phyloP scores from a whole-genome alignment of 2,113 vertebrate genomes.

The Haemorhous mexicanus region DNA sequence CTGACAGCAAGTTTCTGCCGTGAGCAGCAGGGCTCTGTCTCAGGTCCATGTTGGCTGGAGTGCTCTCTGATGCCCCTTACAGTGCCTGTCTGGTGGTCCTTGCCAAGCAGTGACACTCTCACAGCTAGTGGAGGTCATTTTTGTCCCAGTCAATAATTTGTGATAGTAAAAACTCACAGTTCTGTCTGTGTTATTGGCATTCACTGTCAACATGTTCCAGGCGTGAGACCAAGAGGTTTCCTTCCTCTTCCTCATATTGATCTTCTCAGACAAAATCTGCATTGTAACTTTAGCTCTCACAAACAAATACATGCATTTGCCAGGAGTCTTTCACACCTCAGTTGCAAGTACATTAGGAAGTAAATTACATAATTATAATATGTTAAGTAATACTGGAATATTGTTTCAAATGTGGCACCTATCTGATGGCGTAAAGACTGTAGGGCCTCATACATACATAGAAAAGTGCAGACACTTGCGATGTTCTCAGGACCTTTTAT shows the following conservation, averaged over 20 bases:
- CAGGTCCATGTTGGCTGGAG: not conserved
- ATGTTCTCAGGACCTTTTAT: not conserved
- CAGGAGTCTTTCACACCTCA: not conserved
- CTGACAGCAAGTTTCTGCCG: not conserved
- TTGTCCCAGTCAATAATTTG: not conserved
- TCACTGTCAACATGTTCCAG: not conserved
- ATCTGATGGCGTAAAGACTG: not conserved
- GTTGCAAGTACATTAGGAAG: not conserved
- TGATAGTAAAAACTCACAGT: not conserved
- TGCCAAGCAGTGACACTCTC: not conserved
- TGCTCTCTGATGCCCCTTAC: rapidly evolving
- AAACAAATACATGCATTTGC: not conserved
- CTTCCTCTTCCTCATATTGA: not conserved
- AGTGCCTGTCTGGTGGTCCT: not conserved
- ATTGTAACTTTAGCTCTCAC: not conserved
- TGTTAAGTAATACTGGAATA: not conserved
- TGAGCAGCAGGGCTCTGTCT: not conserved
- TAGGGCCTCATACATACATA: not conserved
- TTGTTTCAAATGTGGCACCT: not conserved
- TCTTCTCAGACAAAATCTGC: not conserved
- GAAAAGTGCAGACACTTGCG: not conserved
- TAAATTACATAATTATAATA: not conserved
- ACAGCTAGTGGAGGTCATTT: rapidly evolving
- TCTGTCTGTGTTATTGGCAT: not conserved
- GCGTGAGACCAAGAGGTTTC: not conserved